A percentile compares a stretch with the other conserved stretches of the same genome.
phyloP scores from a whole-genome alignment of 2,797 vertebrate genomes.

The Pempheris klunzingeri region DNA sequence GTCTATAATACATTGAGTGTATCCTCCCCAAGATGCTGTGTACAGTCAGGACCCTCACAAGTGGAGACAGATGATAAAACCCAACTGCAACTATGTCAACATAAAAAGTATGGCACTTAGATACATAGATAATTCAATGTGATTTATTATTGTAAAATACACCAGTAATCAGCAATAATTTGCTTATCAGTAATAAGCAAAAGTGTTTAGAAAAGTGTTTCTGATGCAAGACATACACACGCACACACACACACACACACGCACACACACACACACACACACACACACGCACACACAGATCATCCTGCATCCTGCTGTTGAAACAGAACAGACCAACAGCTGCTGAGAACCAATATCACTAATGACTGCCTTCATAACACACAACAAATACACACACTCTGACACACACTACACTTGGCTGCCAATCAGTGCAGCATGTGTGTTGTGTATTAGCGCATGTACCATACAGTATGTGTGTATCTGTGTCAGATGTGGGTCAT shows the following conservation, averaged over 20 bases:
- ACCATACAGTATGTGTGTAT: slow-evolving; percentile 2
- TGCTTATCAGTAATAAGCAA: too few species aligned
- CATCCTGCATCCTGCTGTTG: slow-evolving; percentile 66
- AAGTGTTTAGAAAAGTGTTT: background rate
- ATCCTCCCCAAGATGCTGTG: too few species aligned
- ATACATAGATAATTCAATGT: background rate
- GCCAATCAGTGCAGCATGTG: slow-evolving; percentile 43
- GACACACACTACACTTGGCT: slow-evolving; percentile 41
- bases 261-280: slow-evolving; percentile 26
- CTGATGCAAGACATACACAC: slow-evolving; percentile 13
- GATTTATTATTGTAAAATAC: background rate
- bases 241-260: slow-evolving; percentile 15
- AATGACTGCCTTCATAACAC: slow-evolving; percentile 73
- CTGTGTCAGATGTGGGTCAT: slow-evolving; percentile 67
- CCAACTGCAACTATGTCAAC: background rate
- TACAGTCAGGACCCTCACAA: background rate
- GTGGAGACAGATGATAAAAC: background rate
- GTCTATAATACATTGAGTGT: too few species aligned
- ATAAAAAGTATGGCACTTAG: background rate
- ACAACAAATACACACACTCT: slow-evolving; percentile 44
- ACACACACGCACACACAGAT: slow-evolving; percentile 34
- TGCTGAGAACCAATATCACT: slow-evolving; percentile 81
- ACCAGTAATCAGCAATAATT: background rate
- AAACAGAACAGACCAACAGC: slow-evolving; percentile 66
- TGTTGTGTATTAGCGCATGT: slow-evolving; percentile 40